Conservation (phyloP, 2,888 invertebrate species). For the Agrotis exclamationis region DNA sequence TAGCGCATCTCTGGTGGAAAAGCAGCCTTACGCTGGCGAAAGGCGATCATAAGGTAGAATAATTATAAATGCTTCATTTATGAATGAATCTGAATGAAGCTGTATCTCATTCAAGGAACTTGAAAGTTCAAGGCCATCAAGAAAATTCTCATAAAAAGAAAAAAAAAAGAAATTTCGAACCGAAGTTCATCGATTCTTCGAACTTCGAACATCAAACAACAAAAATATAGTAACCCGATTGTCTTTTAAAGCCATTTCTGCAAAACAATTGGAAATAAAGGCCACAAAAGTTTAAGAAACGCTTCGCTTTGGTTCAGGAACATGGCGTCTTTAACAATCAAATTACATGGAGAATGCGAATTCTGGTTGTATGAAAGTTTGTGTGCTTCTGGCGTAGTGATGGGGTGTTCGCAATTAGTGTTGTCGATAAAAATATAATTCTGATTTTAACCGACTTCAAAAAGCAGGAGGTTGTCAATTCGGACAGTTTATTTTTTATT, state of each 20-base stretch:
- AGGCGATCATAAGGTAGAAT: no score
- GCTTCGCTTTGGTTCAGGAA: slow-evolving; percentile 49
- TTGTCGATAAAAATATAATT: slow-evolving; percentile 2
- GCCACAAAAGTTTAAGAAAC: slow-evolving; percentile 50
- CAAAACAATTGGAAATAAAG: slow-evolving; percentile 43
- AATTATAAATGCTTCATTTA: background rate
- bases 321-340: slow-evolving; percentile 56
- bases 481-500: no score
- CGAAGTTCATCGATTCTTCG: no score
- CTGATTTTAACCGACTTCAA: background rate
- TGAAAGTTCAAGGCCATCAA: background rate
- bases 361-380: slow-evolving; percentile 52
- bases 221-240: slow-evolving; percentile 49
- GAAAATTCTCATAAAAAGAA: background rate
- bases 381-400: slow-evolving; percentile 25
- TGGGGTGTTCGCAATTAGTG: background rate
- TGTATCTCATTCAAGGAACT: background rate
- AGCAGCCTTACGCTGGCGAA: no score
- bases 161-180: background rate
- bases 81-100: background rate
- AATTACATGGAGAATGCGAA: slow-evolving; percentile 54
- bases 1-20: no score
- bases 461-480: no score
- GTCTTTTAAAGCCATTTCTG: slow-evolving; percentile 49
- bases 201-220: slow-evolving; percentile 51